Base-by-base conservation (phyloP, 2,888 invertebrate genomes). In the Iphiclides podalirius region DNA sequence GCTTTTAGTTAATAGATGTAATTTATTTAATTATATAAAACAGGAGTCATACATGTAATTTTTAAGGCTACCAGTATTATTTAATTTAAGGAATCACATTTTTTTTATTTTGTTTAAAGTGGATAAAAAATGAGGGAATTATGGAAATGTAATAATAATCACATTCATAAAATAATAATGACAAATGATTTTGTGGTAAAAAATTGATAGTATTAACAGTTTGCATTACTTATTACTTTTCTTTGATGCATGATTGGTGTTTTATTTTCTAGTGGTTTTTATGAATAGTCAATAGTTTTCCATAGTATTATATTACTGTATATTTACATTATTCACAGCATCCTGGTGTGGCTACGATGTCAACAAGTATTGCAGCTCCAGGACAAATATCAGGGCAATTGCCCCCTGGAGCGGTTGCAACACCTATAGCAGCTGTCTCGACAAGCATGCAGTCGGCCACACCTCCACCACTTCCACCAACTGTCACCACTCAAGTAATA, bases 331-430 rank as follows among this genome's bases (percentile, higher is more conserved):
- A 55, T 47, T 54, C 47, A 54, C 73, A 84, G 77, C 84, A 81
- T 49, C 76, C 86, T 1, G 86, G 86, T n/a, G 84, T 81, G 38
- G 70, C 81, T 35, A 83, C 87, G 4, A 78, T 84, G 41, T 82
- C 86, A 1, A 85, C 87, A 15, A 84, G 84, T 49, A 62, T 80
- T 33, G 80, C 87, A 2, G 67, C 74, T n/a, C 75, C 75, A 28
- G 70, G 69, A 0, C 74, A 69, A 11, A 67, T 81, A 49, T 53
- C 69, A 1, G 67, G 68, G 0, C 65, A 35, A 34, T 9, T 78
- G 69, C 66, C 75, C 1, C 65, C 78, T 6, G 72, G 81, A 0
- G 67, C 75, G 2, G 61, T 66, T 1, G 63, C 70, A 2, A 59
- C 40, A 46, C 64, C 48, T 48, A 56, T 52, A 52, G 35, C 54